Evolutionary conservation across 1,140 invertebrate species (phyloP), one percentile per base, ranked within the genome.

Genomic region (Wiebesia pumilae): DNA sequence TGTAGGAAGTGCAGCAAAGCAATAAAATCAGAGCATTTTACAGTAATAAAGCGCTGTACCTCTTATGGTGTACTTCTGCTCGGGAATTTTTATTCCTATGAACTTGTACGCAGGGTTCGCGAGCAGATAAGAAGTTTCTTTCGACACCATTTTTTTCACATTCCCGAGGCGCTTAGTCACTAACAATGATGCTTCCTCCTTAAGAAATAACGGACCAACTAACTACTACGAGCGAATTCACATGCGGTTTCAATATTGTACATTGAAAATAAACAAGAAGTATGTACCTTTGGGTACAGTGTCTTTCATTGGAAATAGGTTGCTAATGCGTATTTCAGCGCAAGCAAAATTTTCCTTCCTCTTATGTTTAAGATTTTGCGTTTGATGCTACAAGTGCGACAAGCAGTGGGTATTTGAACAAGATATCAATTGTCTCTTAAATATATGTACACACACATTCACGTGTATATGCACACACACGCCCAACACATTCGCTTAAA

Each of bases 71-170:
- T 69, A 65, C 30, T 85, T 75, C 30, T 86, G 67, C 16, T 86
- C 77, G 21, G 43, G 43, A 38, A 67, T 80, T 21, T 83, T 82
- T 79, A 88, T 87, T 27, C 62, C 21, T 12, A 85, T 69, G 0
- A 65, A 51, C 9, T 87, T 35, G 38, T 84, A 81, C 0, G 19
- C 4, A 24, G 71, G 38, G 24, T 84, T 88, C 0, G 38, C 69
- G 30, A 88, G 58, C 0, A 90, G 82, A 84, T 82, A 86, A 80
- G 87, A 81, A 30, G 83, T 88, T 65, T 89, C 89, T 24, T 85
- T 40, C 0, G 87, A 33, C 80, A 85, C 83, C 88, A 90, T 90
- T 83, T 85, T 88, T 87, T 16, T 81, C 7, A 80, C 75, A 67
- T 80, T 85, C 24, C 51, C 69, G 58, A 33, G 30, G 38, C 35